phyloP scores from a whole-genome alignment of 2,888 invertebrate species.

The Nephrotoma guestfalica region DNA sequence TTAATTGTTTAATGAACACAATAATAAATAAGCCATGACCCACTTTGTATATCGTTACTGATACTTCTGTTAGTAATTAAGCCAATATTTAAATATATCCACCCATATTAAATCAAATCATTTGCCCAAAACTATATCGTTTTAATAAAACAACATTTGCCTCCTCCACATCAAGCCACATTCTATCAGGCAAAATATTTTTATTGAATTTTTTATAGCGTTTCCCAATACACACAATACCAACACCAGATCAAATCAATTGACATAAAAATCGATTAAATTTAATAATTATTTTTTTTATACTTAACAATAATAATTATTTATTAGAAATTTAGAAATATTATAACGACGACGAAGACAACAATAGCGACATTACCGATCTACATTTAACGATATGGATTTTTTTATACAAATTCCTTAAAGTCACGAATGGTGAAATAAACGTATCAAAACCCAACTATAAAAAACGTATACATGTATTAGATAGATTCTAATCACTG shows the following conservation, averaged over 20 bases:
- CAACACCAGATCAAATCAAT: neutral
- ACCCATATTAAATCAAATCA: no score
- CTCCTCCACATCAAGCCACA: no score
- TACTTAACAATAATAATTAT: neutral
- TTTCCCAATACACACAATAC: neutral
- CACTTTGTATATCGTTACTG: no score
- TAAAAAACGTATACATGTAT: neutral
- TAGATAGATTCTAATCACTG: neutral
- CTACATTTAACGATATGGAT: neutral
- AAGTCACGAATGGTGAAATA: neutral
- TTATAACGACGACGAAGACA: neutral
- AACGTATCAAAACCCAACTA: neutral
- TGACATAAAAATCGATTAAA: neutral
- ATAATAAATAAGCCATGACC: no score
- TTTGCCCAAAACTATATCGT: no score
- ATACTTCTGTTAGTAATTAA: no score
- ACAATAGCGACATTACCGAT: neutral
- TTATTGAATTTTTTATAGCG: no score
- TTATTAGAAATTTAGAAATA: neutral
- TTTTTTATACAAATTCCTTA: neutral
- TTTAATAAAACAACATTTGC: no score
- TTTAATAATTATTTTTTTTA: neutral
- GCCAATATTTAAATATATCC: no score
- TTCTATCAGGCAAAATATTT: no score
- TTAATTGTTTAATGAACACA: no score